Percentiles rank a stretch among this genome's conserved stretches.
Evolutionary conservation across 1,140 invertebrate species (phyloP).

Genomic region (Zaprionus africanus): DNA sequence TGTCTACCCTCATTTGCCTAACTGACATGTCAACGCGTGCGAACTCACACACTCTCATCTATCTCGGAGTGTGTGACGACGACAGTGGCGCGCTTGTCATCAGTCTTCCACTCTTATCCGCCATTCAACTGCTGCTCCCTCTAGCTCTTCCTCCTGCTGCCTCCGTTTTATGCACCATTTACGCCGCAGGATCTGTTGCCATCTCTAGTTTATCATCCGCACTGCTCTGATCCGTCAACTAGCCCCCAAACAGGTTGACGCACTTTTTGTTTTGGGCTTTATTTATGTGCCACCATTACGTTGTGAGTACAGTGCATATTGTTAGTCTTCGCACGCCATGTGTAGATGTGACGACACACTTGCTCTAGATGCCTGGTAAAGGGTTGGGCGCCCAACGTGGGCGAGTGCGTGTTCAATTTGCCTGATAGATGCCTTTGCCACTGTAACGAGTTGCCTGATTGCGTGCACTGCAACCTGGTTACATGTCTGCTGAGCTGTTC

Average conservation of each 20-base stretch:
- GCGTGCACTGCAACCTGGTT: conserved; percentile 32
- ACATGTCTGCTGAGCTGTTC: conserved; percentile 15
- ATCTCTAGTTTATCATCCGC: conserved; percentile 30
- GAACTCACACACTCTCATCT: not conserved
- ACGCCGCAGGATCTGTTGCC: conserved; percentile 56
- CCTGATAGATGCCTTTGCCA: conserved; percentile 64
- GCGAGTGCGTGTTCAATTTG: conserved; percentile 70
- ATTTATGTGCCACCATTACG: conserved; percentile 68
- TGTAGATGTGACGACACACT: conserved; percentile 39
- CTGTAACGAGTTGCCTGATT: conserved; percentile 55
- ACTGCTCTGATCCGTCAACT: conserved; percentile 59
- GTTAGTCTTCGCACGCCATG: conserved; percentile 46
- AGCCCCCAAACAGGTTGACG: conserved; percentile 52
- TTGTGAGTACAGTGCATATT: conserved; percentile 27
- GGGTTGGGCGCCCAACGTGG: conserved; percentile 43
- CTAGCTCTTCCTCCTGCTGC: not conserved
- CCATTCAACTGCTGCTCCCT: not conserved
- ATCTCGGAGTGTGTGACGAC: conserved; percentile 27
- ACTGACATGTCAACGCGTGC: conserved; percentile 75
- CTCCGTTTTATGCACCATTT: conserved; percentile 20
- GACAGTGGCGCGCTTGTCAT: conserved; percentile 50
- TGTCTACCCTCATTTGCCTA: conserved; percentile 79
- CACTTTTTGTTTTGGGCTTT: conserved; percentile 65
- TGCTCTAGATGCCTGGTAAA: conserved; percentile 53
- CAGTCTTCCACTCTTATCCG: conserved; percentile 42